Conservation (phyloP, 2,888 invertebrate species). For the Pristionchus arcanus region DNA sequence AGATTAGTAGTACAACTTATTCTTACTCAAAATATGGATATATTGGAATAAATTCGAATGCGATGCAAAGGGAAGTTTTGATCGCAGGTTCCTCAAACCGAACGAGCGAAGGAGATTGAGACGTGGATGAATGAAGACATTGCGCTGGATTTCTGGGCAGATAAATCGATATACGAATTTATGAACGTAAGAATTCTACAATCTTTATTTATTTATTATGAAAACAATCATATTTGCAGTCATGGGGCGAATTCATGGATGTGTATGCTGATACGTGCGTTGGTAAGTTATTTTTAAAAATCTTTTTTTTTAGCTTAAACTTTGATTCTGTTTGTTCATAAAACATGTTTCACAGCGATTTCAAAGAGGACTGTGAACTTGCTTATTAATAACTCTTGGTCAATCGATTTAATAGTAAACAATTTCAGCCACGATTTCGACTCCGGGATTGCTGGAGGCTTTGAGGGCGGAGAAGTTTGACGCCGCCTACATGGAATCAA, state of each 20-base stretch:
- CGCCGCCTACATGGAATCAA: slow-evolving; percentile 4
- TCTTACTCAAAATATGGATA: too few species aligned
- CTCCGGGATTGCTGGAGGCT: slow-evolving; percentile 17
- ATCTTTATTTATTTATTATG: too few species aligned
- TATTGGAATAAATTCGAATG: too few species aligned
- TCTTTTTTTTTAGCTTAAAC: too few species aligned
- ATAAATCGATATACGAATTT: neutral
- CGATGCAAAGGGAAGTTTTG: too few species aligned
- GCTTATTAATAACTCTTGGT: too few species aligned
- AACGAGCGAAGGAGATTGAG: neutral
- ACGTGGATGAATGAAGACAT: neutral
- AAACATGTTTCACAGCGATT: too few species aligned
- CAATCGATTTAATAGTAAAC: neutral
- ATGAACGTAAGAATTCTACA: neutral
- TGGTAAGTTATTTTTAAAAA: neutral
- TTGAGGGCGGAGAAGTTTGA: slow-evolving; percentile 50
- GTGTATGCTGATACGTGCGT: slow-evolving; percentile 30
- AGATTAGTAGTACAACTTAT: too few species aligned
- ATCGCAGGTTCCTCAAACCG: slow-evolving; percentile 20
- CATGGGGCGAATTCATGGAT: neutral
- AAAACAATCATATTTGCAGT: neutral
- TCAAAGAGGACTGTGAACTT: too few species aligned
- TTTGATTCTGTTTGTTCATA: too few species aligned
- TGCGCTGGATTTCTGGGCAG: neutral
- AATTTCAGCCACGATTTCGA: slow-evolving; percentile 1